These are phyloP conservation scores for Dipus sagitta DNA, from an alignment of 2,797 vertebrate species.

Conservation along the genomic window DNA sequence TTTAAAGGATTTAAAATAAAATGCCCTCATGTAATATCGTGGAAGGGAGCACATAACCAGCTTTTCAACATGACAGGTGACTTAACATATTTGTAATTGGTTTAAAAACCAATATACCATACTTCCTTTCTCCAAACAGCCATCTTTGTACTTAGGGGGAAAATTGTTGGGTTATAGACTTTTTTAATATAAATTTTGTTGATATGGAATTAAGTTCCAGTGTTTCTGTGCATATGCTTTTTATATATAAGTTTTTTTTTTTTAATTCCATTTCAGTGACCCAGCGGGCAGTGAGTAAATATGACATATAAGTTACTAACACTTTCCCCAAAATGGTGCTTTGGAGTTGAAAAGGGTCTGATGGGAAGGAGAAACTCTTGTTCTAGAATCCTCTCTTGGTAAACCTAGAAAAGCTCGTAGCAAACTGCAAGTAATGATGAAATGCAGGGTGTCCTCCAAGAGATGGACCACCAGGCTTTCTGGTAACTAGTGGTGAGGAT, in stretches of 20 bases:
- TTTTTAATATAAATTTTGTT: conserved; percentile 89
- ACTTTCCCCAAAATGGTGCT: conserved; percentile 84
- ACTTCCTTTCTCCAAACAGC: conserved; percentile 88
- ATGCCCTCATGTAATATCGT: conserved; percentile 61
- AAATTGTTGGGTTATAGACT: conserved; percentile 85
- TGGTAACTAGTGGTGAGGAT: conserved; percentile 70
- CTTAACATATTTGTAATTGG: conserved; percentile 75
- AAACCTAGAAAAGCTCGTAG: conserved; percentile 71
- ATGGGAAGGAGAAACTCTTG: conserved; percentile 60
- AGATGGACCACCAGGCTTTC: conserved; percentile 83
- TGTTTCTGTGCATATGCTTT: conserved; percentile 89
- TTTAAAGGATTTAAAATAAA: conserved; percentile 86
- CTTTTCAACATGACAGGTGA: conserved; percentile 76
- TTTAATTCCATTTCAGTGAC: conserved; percentile 86
- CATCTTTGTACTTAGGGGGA: conserved; percentile 87
- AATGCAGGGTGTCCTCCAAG: background rate
- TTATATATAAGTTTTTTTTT: conserved; percentile 87
- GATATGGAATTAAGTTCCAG: conserved; percentile 88
- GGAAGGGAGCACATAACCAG: conserved; percentile 67
- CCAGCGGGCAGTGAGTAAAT: conserved; percentile 86
- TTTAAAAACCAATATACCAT: conserved; percentile 81
- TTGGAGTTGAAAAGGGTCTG: conserved; percentile 80
- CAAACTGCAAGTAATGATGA: background rate
- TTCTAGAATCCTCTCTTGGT: conserved; percentile 78
- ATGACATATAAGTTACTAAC: conserved; percentile 86